Evolutionary conservation across 2,797 vertebrate genomes (phyloP), one percentile per base, ranked within the genome.

Genomic region (Taeniopygia guttata): DNA sequence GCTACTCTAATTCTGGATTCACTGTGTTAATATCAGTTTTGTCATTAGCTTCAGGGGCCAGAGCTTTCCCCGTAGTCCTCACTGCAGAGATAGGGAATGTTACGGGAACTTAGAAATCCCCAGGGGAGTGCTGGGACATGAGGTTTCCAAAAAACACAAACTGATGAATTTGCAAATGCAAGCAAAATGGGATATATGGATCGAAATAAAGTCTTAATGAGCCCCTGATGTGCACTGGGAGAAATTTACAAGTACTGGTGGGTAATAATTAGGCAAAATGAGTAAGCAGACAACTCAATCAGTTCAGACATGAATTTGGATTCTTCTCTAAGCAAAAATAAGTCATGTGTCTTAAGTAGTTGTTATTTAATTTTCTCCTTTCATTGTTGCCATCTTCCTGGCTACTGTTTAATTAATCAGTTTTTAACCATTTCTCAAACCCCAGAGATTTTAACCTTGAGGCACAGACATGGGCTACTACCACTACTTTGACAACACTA

Each of bases 121-220:
- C 0, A 0, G 15, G 15, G 48, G 73, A 74, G 26, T 14, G 8
- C 30, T 69, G 32, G 22, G 21, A 46, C 46, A 80, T 58, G 32
- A 90, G 42, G 16, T 80, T 79, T 80, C 64, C 78, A 62, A 22
- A 32, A 67, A 60, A 2, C 13, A 46, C 27, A 80, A 68, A 67
- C 11, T 12, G 18, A 10, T 81, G 54, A 64, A 72, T 83, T 29
- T 52, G 9, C 25, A 85, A 77, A 30, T 69, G 36, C 7, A 63
- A 74, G 30, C 36, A 81, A 54, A 64, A 64, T n/a, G 27, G 38
- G 9, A 18, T 93, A 18, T 75, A 74, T 22, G 72, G 46, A 60
- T 58, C n/a, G 90, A 93, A 95, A 85, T 49, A 80, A 89, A 83
- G 93, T 77, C 54, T 72, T 89, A 89, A 89, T 67, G 66, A 95